Conservation (phyloP, 1,140 invertebrate genomes). For the Alviniconcha marisindica region DNA sequence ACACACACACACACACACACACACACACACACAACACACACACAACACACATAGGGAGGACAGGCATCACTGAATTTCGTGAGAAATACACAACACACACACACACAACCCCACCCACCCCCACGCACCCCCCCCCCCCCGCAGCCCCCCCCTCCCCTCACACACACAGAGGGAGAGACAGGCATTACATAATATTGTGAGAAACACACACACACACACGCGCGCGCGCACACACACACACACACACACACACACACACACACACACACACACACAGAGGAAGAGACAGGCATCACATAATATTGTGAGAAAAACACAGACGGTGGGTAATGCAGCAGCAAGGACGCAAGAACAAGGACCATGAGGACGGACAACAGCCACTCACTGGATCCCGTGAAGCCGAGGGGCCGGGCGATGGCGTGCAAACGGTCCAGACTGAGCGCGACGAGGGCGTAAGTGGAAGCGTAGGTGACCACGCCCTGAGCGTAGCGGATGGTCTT, state of each 20-base stretch:
- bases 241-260: background rate
- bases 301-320: background rate
- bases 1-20: no score
- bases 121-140: no score
- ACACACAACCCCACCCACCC: no score
- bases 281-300: background rate
- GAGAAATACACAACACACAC: no score
- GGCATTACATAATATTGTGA: no score
- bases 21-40: no score
- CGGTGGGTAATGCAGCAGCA: background rate
- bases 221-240: background rate
- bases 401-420: slow-evolving; percentile 93
- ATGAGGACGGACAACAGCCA: background rate
- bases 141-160: no score
- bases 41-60: no score
- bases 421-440: slow-evolving; percentile 96
- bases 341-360: background rate
- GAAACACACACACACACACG: background rate
- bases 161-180: no score
- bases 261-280: background rate
- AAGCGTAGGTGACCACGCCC: slow-evolving; percentile 85
- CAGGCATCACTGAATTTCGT: no score
- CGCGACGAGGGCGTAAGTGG: slow-evolving; percentile 95
- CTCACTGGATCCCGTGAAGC: slow-evolving; percentile 51
- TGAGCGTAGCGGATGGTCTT: slow-evolving; percentile 66